Evolutionary conservation across 2,888 invertebrate species (phyloP).

Genomic region (Steinernema carpocapsae): DNA sequence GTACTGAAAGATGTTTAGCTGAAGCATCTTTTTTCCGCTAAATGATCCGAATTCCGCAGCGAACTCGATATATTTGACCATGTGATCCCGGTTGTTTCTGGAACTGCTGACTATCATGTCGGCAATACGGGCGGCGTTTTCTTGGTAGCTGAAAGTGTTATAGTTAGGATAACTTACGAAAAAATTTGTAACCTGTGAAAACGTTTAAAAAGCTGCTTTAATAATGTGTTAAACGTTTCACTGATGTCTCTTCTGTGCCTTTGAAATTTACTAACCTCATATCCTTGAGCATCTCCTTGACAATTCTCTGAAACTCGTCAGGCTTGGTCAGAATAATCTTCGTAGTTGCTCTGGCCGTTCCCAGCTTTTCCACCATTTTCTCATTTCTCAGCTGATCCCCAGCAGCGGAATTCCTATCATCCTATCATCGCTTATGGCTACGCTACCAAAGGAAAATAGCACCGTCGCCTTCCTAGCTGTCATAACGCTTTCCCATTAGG

Average conservation of each 20-base stretch:
- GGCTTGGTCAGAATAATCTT: constrained; percentile 42
- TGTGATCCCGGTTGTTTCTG: constrained; percentile 44
- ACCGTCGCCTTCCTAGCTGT: constrained; percentile 28
- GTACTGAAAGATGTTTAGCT: constrained; percentile 34
- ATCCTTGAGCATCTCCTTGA: constrained; percentile 46
- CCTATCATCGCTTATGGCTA: constrained; percentile 20
- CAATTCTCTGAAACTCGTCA: constrained; percentile 37
- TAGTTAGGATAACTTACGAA: too few species aligned
- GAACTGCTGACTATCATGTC: constrained; percentile 48
- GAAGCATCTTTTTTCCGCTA: constrained; percentile 35
- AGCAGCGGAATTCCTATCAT: constrained; percentile 49
- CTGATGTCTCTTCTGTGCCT: too few species aligned
- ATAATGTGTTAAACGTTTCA: too few species aligned
- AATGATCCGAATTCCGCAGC: constrained; percentile 41
- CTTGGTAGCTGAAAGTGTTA: constrained; percentile 31
- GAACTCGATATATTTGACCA: constrained; percentile 52
- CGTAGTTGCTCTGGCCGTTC: constrained; percentile 42
- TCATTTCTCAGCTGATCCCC: constrained; percentile 35
- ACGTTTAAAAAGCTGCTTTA: too few species aligned
- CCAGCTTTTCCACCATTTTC: constrained; percentile 37
- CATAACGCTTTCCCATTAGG: neutral
- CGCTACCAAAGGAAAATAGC: constrained; percentile 34
- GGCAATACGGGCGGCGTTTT: constrained; percentile 40
- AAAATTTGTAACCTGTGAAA: too few species aligned
- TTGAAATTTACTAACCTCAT: too few species aligned